Conservation (phyloP, 2,888 invertebrate genomes). For the Exocentrus adspersus region DNA sequence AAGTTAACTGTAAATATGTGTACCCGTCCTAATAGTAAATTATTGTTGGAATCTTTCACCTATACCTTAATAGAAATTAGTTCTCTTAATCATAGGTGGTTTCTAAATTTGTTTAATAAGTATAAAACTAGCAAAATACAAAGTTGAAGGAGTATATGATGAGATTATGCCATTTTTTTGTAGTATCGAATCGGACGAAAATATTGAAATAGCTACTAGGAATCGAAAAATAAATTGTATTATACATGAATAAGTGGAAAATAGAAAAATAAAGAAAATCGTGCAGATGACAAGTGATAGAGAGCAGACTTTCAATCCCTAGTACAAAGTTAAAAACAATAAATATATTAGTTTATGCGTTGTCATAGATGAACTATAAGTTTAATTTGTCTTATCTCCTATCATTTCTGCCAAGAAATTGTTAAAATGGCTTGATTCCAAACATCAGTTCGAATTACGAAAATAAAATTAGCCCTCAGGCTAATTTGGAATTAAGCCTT, state of each 20-base stretch:
- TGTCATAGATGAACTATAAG: constrained; percentile 17
- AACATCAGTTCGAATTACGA: not conserved
- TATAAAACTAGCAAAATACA: constrained; percentile 9
- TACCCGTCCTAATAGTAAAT: too few species aligned
- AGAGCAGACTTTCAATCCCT: constrained; percentile 11
- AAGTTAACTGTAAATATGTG: too few species aligned
- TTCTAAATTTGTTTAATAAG: constrained; percentile 19
- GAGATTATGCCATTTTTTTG: not conserved
- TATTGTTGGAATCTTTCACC: too few species aligned
- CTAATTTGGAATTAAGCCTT: constrained; percentile 22
- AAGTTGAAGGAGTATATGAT: not conserved
- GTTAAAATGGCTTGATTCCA: constrained; percentile 19
- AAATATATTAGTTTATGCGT: constrained; percentile 19
- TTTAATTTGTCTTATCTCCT: constrained; percentile 20
- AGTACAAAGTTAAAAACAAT: constrained; percentile 2
- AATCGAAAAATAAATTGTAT: not conserved
- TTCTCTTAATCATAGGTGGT: too few species aligned
- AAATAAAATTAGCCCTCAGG: constrained; percentile 3
- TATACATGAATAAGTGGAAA: not conserved
- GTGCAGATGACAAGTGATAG: not conserved
- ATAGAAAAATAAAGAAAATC: not conserved
- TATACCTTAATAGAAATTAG: too few species aligned
- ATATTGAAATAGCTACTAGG: constrained; percentile 6
- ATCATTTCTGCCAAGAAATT: constrained; percentile 23
- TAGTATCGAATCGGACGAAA: not conserved